Conservation (phyloP, 1,140 invertebrate genomes). For the Lordiphosa mommai region DNA sequence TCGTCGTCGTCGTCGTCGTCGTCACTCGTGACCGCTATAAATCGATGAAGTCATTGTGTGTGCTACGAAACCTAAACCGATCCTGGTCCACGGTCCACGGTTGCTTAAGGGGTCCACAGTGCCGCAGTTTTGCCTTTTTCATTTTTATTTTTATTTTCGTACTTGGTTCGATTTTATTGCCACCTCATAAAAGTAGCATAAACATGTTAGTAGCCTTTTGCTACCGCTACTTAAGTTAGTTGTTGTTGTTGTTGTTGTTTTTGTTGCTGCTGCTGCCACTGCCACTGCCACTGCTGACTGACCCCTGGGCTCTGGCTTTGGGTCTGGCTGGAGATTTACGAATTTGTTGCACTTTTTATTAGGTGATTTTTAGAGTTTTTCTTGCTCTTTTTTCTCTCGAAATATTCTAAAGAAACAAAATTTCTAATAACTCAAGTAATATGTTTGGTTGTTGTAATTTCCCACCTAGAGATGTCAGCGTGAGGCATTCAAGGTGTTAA, state of each 20-base stretch:
- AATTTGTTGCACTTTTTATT: slow-evolving; percentile 19
- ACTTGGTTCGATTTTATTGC: slow-evolving; percentile 76
- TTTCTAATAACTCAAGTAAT: background rate
- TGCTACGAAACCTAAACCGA: slow-evolving; percentile 6
- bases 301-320: too few relatives aligned
- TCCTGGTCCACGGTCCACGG: background rate
- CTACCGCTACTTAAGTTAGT: slow-evolving; percentile 76
- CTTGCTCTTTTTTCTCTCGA: background rate
- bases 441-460: background rate
- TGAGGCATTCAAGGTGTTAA: background rate
- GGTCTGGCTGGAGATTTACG: slow-evolving; percentile 5
- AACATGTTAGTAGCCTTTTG: slow-evolving; percentile 78
- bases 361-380: slow-evolving; percentile 7
- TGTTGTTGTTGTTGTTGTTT: slow-evolving; percentile 4
- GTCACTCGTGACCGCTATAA: slow-evolving; percentile 72
- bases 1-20: slow-evolving; percentile 13
- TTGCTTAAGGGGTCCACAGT: too few relatives aligned
- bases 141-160: slow-evolving; percentile 65
- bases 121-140: slow-evolving; percentile 25
- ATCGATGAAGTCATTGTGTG: slow-evolving; percentile 75
- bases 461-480: background rate
- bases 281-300: background rate
- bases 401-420: background rate
- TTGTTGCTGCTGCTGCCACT: background rate
- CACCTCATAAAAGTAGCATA: slow-evolving; percentile 75